Evolutionary conservation across 2,113 vertebrate species (phyloP), one percentile per base, ranked within the genome.

Genomic region (Pygoscelis adeliae): DNA sequence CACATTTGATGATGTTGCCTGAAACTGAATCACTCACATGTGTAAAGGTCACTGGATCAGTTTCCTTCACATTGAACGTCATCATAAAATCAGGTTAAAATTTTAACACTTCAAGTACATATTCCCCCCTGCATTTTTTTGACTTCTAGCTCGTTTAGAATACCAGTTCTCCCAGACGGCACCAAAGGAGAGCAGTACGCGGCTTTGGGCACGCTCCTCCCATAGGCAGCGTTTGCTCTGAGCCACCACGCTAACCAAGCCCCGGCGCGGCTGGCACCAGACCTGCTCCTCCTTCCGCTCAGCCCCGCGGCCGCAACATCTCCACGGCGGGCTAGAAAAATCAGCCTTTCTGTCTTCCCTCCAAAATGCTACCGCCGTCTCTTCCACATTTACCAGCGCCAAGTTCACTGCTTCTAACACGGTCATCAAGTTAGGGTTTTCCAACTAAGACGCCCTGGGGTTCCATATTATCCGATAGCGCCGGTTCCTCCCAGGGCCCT

Each of bases 181-280:
- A 17, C 1, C 0, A 7, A 44, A 25, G 18, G 46, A 11, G 11
- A 13, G 38, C 36, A 5, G 30, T 3, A 0, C 0, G 29, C 5
- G 21, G 19, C 2, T 42, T 42, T 6, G 47, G 49, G 29, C 34
- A 22, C 14, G 2, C 65, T 6, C 9, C 34, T 42, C 17, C 22
- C n/a, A 11, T 2, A 5, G 38, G 36, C 38, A 23, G 52, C 6
- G 1, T 34, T 27, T 25, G 30, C 30, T 14, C 42, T 6, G 16
- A 38, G 40, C 9, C 46, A 17, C 46, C 27, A 1, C 27, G 2
- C 36, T 6, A 7, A 19, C 19, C 30, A 6, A 29, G 66, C 29
- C 80, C 32, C 2, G 20, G 8, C 0, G 27, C 4, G 23, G 49
- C 59, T 1, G 26, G n/a, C 49, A 3, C 15, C 1, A 1, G 8